Evolutionary conservation across 2,888 invertebrate genomes (phyloP).

Genomic region (Steinernema hermaphroditum): DNA sequence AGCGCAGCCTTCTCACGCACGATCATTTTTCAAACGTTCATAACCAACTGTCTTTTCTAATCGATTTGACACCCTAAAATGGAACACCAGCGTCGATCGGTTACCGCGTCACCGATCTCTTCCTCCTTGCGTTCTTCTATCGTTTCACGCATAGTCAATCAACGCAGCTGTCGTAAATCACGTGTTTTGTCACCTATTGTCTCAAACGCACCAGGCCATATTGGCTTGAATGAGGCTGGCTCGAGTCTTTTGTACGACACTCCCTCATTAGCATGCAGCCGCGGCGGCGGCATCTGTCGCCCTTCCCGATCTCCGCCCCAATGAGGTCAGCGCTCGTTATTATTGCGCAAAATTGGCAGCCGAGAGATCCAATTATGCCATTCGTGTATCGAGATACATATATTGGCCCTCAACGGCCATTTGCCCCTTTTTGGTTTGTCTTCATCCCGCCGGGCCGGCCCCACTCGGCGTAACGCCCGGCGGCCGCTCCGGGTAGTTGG

Average conservation of each 20-base stretch:
- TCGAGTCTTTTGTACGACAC: slow-evolving; percentile 1
- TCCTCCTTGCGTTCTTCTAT: not conserved
- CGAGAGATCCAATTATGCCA: slow-evolving; percentile 28
- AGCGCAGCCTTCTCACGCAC: slow-evolving; percentile 24
- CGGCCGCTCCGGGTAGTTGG: not conserved
- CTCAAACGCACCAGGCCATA: not conserved
- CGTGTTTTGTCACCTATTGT: slow-evolving; percentile 13
- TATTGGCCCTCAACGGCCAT: slow-evolving; percentile 28
- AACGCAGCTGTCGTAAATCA: not conserved
- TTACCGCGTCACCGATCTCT: not conserved
- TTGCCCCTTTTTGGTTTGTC: not conserved
- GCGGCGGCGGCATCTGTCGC: slow-evolving; percentile 26
- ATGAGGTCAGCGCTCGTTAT: slow-evolving; percentile 30
- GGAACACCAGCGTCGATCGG: slow-evolving; percentile 8
- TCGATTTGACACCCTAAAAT: slow-evolving; percentile 31
- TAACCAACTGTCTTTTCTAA: slow-evolving; percentile 30
- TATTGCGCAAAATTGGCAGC: slow-evolving; percentile 31
- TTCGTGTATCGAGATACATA: slow-evolving; percentile 28
- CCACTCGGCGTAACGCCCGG: not conserved
- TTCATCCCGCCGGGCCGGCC: not conserved
- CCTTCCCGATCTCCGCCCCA: slow-evolving; percentile 23
- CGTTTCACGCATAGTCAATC: not conserved
- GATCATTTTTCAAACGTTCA: slow-evolving; percentile 29
- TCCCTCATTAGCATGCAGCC: slow-evolving; percentile 17
- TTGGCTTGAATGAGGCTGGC: not conserved